phyloP scores from a whole-genome alignment of 2,888 invertebrate genomes.

The Polymixis lichenea region DNA sequence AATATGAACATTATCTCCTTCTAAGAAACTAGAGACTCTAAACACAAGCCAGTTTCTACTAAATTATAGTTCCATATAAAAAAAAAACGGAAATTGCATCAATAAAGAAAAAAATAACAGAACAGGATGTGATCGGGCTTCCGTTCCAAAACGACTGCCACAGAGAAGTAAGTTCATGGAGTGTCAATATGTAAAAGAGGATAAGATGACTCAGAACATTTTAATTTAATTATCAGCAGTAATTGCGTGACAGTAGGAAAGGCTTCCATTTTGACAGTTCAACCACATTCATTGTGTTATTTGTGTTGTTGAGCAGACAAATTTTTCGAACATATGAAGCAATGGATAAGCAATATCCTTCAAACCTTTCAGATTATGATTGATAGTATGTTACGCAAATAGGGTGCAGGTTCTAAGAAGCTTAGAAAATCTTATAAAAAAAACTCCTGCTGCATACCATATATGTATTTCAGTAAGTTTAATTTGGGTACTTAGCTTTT shows the following conservation, averaged over 20 bases:
- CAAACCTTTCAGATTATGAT: too few species aligned
- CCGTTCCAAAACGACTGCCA: conserved; percentile 51
- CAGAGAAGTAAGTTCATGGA: conserved; percentile 24
- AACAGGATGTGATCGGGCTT: conserved; percentile 60
- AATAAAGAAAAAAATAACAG: conserved; percentile 62
- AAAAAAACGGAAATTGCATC: conserved; percentile 62
- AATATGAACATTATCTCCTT: background rate
- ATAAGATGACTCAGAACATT: background rate
- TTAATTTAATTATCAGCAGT: background rate
- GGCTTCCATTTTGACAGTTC: too few species aligned
- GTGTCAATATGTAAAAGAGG: background rate
- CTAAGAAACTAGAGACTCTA: too few species aligned
- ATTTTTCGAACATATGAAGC: too few species aligned
- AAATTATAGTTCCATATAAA: conserved; percentile 55
- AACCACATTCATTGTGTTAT: too few species aligned
- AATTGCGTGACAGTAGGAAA: too few species aligned
- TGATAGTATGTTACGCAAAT: too few species aligned
- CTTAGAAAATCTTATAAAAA: background rate
- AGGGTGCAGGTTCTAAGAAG: background rate
- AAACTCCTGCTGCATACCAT: background rate
- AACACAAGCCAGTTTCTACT: background rate
- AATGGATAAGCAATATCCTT: too few species aligned
- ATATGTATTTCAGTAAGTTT: too few species aligned
- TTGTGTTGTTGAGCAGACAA: too few species aligned
- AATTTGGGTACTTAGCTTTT: too few species aligned